Evolutionary conservation across 2,888 invertebrate genomes (phyloP).

Genomic region (Aleiodes leptofemur): DNA sequence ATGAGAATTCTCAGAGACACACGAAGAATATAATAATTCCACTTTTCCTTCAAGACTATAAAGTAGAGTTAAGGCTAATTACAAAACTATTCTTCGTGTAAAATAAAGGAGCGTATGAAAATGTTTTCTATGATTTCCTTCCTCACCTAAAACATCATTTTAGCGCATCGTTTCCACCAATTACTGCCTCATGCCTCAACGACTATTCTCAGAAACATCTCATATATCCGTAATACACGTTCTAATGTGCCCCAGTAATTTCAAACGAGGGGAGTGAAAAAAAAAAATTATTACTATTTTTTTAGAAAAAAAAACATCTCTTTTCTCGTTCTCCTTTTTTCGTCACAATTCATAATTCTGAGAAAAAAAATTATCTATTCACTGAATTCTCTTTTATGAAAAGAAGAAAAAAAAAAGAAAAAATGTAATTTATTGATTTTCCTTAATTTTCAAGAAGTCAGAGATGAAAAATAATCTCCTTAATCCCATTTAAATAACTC

Average conservation of each 20-base stretch:
- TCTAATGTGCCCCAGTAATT: conserved; percentile 20
- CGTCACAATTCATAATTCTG: too few species aligned
- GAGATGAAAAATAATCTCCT: conserved; percentile 1
- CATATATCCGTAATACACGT: conserved; percentile 47
- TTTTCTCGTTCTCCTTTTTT: too few species aligned
- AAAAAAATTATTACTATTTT: too few species aligned
- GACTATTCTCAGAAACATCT: conserved; percentile 47
- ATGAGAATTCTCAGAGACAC: conserved; percentile 24
- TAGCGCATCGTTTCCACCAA: conserved; percentile 49
- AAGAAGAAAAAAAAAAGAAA: too few species aligned
- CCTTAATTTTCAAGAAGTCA: not conserved
- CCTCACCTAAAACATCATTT: conserved; percentile 30
- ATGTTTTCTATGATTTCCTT: conserved; percentile 28
- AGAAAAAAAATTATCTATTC: too few species aligned
- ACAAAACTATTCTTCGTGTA: not conserved
- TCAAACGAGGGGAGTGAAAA: too few species aligned
- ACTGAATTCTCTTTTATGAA: too few species aligned
- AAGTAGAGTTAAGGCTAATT: too few species aligned
- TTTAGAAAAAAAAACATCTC: too few species aligned
- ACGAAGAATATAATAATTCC: conserved; percentile 6
- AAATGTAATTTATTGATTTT: too few species aligned
- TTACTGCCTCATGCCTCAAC: conserved; percentile 45
- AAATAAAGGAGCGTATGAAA: conserved; percentile 13
- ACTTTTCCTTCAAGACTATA: conserved; percentile 5
- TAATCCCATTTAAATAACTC: conserved; percentile 24